Evolutionary conservation across 1,140 invertebrate genomes (phyloP), one percentile per base, ranked within the genome.

Genomic region (Bombus pyrosoma): DNA sequence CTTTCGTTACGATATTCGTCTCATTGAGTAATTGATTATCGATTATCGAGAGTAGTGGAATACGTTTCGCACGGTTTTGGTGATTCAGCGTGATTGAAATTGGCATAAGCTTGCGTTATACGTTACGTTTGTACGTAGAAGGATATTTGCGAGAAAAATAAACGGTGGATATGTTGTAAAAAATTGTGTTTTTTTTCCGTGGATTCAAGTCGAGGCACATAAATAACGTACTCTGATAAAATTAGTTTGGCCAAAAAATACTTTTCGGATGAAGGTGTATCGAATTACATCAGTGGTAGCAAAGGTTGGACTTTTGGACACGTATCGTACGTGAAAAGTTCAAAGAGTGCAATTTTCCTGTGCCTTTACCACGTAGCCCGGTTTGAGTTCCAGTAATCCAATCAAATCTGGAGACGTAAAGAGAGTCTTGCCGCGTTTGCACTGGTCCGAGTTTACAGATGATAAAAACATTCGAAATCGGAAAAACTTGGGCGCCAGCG

Each of bases 391-490:
- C 22, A 69, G 76, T 85, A 79, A 84, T 85, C 83, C 83, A 85
- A 85, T 85, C 76, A 72, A 80, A 80, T 72, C 68, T 64, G 39
- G 22, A 71, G 64, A 62, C 68, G 68, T 79, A 85, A 84, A 79
- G 57, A 41, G 71, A 53, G 79, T 12, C 66, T 80, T n/a, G 53
- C 47, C 32, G 41, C 53, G n/a, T 41, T 62, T 62, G 34, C 39
- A 37, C 62, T 25, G 53, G n/a, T 22, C 25, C 12, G 41, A 80
- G 53, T 80, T 85, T 78, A 64, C 76, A 57, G 39, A 72, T 41
- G 76, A 80, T 80, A 85, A 68, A 85, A 72, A 79, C 76, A 72
- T 85, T 80, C 57, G 32, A 66, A 85, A 85, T 80, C 53, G 25
- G 53, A 32, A 5, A 62, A 72, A 84, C 66, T 71, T 71, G 34